Base-by-base conservation (phyloP, 2,797 vertebrate species). In the Etheostoma nigrum region DNA sequence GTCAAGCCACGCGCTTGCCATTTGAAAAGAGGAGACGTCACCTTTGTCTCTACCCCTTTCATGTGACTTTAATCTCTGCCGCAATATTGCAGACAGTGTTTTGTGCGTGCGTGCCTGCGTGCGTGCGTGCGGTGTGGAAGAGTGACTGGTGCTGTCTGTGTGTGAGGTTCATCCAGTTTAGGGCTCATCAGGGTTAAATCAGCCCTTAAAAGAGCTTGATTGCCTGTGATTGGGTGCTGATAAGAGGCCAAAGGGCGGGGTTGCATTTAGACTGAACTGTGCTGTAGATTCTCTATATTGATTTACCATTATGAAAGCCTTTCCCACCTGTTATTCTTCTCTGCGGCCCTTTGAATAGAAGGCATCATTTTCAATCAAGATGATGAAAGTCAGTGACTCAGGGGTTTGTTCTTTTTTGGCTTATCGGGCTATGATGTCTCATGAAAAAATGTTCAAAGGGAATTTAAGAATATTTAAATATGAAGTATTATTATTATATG, bases 1-100 rank as follows among this genome's bases (percentile, higher is more conserved):
- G 93, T 94, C 93, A 93, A 91, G 92, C 93, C 91, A 89, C 85
- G 88, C 92, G 93, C 92, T 92, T 92, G 92, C 93, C 93, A 93
- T 95, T 94, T 95, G 89, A 94, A 95, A 95, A 90, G 94, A 89
- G 89, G 93, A 93, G 92, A 91, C 85, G 83, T 95, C 93, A 94
- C 95, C 94, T 95, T 95, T 95, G 95, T 95, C 92, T 95, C 92
- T 88, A 76, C 81, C 77, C 85, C 89, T 93, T 95, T 94, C 94
- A 93, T 94, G 91, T 79, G 86, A 81, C 92, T 93, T 94, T 95
- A 95, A 95, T 95, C 94, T 95, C 90, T 85, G 66, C 88, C 30
- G 91, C 92, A 93, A 94, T 95, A 95, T 92, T 93, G 91, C 89
- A 88, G 75, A 84, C 78, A 75, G 85, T 88, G 80, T 78, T 86